These are phyloP conservation scores for Paradoxurus hermaphroditus DNA, from an alignment of 2,113 vertebrate genomes.

Conservation along the genomic window DNA sequence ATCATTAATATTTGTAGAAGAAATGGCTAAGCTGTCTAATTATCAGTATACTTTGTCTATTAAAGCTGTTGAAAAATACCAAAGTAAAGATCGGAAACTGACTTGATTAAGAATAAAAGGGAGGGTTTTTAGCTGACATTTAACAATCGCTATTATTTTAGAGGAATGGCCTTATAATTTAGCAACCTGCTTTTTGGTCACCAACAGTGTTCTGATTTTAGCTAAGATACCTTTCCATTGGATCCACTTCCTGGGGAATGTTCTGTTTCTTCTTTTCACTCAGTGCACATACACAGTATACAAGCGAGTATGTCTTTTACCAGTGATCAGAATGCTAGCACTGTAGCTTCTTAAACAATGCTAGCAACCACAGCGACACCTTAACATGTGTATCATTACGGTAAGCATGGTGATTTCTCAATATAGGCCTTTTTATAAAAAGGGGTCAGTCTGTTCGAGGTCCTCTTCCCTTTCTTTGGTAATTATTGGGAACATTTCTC, in stretches of 20 bases:
- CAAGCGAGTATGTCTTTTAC: not conserved
- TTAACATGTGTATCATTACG: not conserved
- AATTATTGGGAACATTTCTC: not conserved
- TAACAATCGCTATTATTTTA: not conserved
- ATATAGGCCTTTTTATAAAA: not conserved
- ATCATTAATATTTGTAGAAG: not conserved
- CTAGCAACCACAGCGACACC: not conserved
- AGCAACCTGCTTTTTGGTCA: not conserved
- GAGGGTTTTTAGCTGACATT: not conserved
- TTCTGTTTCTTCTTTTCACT: not conserved
- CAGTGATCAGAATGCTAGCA: not conserved
- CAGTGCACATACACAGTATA: not conserved
- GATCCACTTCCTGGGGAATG: not conserved
- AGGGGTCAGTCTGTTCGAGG: accelerated
- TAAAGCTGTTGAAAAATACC: constrained; percentile 18
- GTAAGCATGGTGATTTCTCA: not conserved
- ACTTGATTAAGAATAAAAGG: constrained; percentile 20
- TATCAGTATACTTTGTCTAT: constrained; percentile 1
- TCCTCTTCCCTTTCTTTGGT: not conserved
- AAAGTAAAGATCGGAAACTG: not conserved
- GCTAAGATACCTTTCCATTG: not conserved
- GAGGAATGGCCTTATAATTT: not conserved
- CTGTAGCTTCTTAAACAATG: not conserved
- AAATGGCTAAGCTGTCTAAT: not conserved
- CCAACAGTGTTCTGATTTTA: not conserved